phyloP scores from a whole-genome alignment of 2,113 vertebrate species.

The Capra hircus region DNA sequence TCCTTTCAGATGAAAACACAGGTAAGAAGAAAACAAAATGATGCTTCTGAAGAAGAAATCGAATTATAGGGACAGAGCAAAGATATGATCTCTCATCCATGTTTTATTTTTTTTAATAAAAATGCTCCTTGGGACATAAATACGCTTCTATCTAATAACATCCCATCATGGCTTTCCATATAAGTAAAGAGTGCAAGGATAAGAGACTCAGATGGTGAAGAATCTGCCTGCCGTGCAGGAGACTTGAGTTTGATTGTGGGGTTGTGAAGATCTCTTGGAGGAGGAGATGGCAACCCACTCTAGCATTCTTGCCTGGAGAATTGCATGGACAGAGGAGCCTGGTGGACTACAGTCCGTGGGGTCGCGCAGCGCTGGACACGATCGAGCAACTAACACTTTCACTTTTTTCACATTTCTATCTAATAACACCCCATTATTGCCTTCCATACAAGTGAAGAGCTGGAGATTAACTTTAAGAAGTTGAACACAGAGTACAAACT shows the following conservation, averaged over 20 bases:
- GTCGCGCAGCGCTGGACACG: not conserved
- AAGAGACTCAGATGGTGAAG: not conserved
- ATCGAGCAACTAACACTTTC: not conserved
- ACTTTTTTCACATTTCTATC: not conserved
- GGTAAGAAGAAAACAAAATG: not conserved
- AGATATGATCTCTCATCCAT: rapidly evolving
- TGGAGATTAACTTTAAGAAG: not conserved
- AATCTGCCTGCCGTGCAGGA: not conserved
- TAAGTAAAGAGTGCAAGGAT: not conserved
- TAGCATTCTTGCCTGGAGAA: not conserved
- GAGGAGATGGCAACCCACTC: not conserved
- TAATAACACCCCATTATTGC: not conserved
- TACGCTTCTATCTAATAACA: not conserved
- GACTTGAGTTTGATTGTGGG: not conserved
- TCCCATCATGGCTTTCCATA: too few species aligned
- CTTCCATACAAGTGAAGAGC: too few species aligned
- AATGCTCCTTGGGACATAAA: not conserved
- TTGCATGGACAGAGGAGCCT: not conserved
- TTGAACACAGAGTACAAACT: not conserved
- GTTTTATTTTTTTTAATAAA: not conserved
- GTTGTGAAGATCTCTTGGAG: not conserved
- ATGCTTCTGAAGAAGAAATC: not conserved
- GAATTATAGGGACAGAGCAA: not conserved
- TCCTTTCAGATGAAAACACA: not conserved
- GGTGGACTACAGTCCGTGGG: not conserved